A percentile compares a stretch with the other conserved stretches of the same genome.
These are phyloP conservation scores for Nezara viridula DNA, from an alignment of 2,888 invertebrate species.

Conservation along the genomic window DNA sequence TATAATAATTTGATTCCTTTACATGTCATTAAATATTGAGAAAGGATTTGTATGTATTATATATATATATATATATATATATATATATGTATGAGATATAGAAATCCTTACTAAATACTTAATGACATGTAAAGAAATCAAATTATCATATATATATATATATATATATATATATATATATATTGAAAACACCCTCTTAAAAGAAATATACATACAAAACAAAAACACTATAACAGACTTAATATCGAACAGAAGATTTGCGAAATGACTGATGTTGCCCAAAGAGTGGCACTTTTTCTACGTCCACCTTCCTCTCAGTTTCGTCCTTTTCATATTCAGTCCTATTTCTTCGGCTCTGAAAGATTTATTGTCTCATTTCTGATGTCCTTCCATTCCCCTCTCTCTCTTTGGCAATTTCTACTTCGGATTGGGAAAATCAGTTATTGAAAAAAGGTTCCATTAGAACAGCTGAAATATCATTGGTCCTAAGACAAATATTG, in stretches of 20 bases:
- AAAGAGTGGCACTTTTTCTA: not conserved
- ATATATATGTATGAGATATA: no score
- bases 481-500: not conserved
- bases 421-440: not conserved
- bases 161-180: no score
- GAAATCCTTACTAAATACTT: no score
- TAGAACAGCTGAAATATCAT: not conserved
- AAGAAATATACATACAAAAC: no score
- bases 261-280: not conserved
- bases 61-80: no score
- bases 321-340: constrained; percentile 16
- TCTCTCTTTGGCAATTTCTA: not conserved
- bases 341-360: not conserved
- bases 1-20: no score
- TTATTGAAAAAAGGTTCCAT: not conserved
- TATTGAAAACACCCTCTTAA: no score
- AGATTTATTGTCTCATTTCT: constrained; percentile 26
- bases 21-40: no score
- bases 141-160: no score
- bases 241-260: not conserved
- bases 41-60: no score
- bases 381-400: not conserved
- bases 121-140: no score
- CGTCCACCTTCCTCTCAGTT: not conserved
- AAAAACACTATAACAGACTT: not conserved